Evolutionary conservation across 2,113 vertebrate genomes (phyloP).

Genomic region (Myrmophylax atrothorax): DNA sequence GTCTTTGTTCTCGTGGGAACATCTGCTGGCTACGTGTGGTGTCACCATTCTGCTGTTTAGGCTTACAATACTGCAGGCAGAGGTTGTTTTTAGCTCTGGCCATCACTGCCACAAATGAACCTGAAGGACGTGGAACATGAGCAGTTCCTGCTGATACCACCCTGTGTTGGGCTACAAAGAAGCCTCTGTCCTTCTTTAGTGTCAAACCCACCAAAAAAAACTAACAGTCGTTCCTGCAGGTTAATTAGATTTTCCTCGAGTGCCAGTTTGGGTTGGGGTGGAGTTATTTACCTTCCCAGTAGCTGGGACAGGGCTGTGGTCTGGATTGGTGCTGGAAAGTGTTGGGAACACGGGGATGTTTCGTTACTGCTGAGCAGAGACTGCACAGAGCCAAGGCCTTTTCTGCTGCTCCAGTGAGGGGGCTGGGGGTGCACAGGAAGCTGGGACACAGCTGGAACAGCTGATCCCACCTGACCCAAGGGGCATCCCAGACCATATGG

Average conservation of each 20-base stretch:
- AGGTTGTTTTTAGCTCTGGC: background rate
- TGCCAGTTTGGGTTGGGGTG: background rate
- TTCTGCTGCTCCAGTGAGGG: background rate
- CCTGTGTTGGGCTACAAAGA: background rate
- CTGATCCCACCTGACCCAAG: background rate
- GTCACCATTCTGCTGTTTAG: background rate
- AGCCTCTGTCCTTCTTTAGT: background rate
- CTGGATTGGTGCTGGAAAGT: background rate
- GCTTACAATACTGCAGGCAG: background rate
- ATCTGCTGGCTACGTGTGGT: background rate
- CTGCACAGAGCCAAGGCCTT: background rate
- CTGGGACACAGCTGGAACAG: background rate
- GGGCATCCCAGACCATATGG: background rate
- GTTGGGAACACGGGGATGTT: background rate
- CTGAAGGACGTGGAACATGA: background rate
- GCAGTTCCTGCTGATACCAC: background rate
- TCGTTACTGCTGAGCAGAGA: too few relatives aligned
- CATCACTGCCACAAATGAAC: background rate
- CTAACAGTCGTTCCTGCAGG: background rate
- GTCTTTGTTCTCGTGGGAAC: background rate
- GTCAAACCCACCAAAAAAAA: background rate
- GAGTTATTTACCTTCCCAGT: background rate
- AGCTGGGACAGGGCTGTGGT: background rate
- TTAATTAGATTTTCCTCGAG: background rate
- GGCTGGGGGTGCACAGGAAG: background rate